Evolutionary conservation across 2,113 vertebrate species (phyloP).

Genomic region (Salminus brasiliensis): DNA sequence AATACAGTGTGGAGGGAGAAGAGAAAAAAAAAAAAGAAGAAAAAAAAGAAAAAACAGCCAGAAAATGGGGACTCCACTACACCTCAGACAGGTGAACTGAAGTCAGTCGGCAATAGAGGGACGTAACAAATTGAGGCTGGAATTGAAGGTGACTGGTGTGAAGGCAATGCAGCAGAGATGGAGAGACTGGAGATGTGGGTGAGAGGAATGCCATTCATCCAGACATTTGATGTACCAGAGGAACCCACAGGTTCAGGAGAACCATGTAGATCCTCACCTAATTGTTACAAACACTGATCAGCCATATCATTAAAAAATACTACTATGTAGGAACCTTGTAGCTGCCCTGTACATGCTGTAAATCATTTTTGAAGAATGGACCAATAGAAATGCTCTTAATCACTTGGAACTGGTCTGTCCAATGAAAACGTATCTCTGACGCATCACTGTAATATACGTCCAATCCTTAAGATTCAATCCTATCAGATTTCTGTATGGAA

Average conservation of each 20-base stretch:
- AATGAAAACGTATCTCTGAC: too few relatives aligned
- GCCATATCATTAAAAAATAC: too few relatives aligned
- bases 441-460: too few relatives aligned
- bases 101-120: background rate
- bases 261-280: background rate
- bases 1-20: background rate
- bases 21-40: background rate
- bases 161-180: background rate
- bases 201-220: background rate
- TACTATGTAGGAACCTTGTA: too few relatives aligned
- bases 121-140: slow-evolving; percentile 1
- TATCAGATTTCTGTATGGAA: too few relatives aligned
- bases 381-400: too few relatives aligned
- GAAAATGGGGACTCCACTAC: background rate
- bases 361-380: too few relatives aligned
- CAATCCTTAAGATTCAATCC: too few relatives aligned
- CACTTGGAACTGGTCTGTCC: too few relatives aligned
- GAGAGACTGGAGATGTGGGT: background rate
- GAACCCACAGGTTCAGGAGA: background rate
- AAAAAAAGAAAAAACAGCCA: background rate
- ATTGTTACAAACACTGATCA: background rate
- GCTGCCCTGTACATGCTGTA: too few relatives aligned
- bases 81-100: background rate
- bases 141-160: slow-evolving; percentile 10
- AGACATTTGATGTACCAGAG: background rate